Base-by-base conservation (phyloP, 2,888 invertebrate species). In the Scelioninae gen. 1 region DNA sequence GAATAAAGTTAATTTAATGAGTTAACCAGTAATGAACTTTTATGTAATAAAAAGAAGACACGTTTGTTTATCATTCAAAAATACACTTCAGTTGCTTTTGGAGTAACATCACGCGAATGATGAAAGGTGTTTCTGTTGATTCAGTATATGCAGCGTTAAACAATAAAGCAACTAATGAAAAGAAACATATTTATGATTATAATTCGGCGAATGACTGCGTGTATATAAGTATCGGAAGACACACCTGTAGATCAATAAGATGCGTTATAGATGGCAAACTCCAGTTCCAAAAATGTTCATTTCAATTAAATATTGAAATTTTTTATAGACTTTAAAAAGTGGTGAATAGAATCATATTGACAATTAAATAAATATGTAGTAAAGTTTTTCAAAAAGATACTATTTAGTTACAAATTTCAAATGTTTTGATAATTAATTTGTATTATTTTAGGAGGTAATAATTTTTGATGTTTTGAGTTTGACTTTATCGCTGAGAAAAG, bases 181-280 rank as follows among this genome's bases (percentile, higher is more conserved):
- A 29, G 15, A 68, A 68, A 55, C 45, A 68, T 56, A 45, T 68
- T 43, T 68, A 56, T 68, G 68, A 56, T 68, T 68, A 68, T 68
- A 55, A 68, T 68, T 68, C 68, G 45, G 34, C 10, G 16, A 45
- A 45, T 23, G 23, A 23, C 23, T 23, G 4, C 4, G 23, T 23
- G 4, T 23, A 23, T 16, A 32, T 68, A 10, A 43, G 23, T 32
- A 32, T 15, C 34, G 49, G 5, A 34, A 62, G 31, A 2, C 32
- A 45, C 47, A 49, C 63, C 32, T 34, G 40, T 29, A 13, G 32
- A 47, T 65, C 51, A 38, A 15, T 23, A 51, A 51, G 29, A 38
- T 32, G 38, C 49, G 8, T 45, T 62, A 15, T 23, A 23, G n/a
- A 23, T 23, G 4, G 1, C 23, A 4, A 2, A 23, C 1, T 23